A percentile compares a stretch with the other conserved stretches of the same genome.
These are phyloP conservation scores for Agelas oroides DNA, from an alignment of 37 sponge, comb jelly and placozoan genomes.

Conservation along the genomic window DNA sequence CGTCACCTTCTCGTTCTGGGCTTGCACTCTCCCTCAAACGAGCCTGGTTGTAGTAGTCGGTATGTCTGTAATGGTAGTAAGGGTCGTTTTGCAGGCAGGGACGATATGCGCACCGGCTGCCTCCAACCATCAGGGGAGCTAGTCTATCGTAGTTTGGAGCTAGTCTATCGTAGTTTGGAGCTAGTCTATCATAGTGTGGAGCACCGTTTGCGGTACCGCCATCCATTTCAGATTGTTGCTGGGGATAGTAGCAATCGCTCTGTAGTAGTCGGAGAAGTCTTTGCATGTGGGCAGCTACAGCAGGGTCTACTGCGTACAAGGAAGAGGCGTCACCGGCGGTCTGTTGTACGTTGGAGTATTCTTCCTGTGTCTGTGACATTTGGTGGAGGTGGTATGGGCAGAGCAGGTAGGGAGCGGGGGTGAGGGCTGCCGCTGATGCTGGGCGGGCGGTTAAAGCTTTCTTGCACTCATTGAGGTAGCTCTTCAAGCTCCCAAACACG, in stretches of 20 bases:
- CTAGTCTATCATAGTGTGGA: no score
- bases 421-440: neutral
- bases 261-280: slow-evolving; percentile 17
- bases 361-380: neutral
- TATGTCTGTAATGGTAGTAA: neutral
- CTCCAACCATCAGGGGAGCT: no score
- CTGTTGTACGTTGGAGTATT: neutral
- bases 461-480: slow-evolving; percentile 36
- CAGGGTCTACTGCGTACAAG: neutral
- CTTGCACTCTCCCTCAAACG: no score
- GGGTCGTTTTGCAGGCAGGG: neutral
- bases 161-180: no score
- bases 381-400: neutral
- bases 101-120: neutral
- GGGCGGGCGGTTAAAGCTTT: neutral
- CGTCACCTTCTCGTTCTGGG: no score
- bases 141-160: no score
- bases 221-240: no score
- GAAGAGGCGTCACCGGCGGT: neutral
- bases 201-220: no score
- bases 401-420: neutral
- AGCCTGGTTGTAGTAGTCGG: slow-evolving; percentile 6
- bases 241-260: neutral
- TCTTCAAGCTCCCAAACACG: slow-evolving; percentile 59
- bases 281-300: neutral